Base-by-base conservation (phyloP, 2,113 vertebrate genomes). In the Eclectus roratus region DNA sequence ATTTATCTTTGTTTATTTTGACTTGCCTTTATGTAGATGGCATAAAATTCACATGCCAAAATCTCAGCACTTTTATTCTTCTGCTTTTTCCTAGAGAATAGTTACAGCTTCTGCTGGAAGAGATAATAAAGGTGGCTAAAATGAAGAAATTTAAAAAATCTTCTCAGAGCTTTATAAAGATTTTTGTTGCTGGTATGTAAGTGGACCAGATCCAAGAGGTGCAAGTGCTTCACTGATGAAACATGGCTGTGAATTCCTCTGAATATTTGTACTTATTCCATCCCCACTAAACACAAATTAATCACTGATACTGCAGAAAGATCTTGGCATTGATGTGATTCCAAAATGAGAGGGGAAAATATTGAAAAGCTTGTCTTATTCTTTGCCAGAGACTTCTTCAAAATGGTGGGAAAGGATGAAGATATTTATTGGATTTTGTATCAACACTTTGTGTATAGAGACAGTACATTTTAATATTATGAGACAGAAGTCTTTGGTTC, bases 91-190 rank as follows among this genome's bases (percentile, higher is more conserved):
- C 21, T 29, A 66, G 44, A 24, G n/a, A 63, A 39, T 9, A 81
- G 16, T 43, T 71, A 55, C 8, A 47, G 35, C 20, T 80, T 66
- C 6, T 64, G 20, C 19, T 85, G 33, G 55, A 94, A 52, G 12
- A 60, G 52, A 47, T 39, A 74, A 39, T 15, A 56, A 52, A 83
- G 11, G n/a, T 44, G 3, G 18, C 7, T 61, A 53, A 85, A 83
- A 65, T n/a, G 31, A 44, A 55, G 4, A 23, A 3, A 29, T 52
- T 31, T 7, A 0, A 5, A 18, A 43, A n/a, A 11, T 20, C 0
- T 68, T 88, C 69, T 69, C 29, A 65, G 25, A 52, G 25, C 9
- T 69, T 86, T 16, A 49, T 41, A 29, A 60, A 68, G 24, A 8
- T 6, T 56, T 86, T 29, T 82, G 5, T 50, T 79, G 39, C 25